Percentiles rank a stretch among this genome's conserved stretches.
These are phyloP conservation scores for Scolopax bukidnonensis DNA, from an alignment of 2,797 vertebrate genomes.

Conservation along the genomic window DNA sequence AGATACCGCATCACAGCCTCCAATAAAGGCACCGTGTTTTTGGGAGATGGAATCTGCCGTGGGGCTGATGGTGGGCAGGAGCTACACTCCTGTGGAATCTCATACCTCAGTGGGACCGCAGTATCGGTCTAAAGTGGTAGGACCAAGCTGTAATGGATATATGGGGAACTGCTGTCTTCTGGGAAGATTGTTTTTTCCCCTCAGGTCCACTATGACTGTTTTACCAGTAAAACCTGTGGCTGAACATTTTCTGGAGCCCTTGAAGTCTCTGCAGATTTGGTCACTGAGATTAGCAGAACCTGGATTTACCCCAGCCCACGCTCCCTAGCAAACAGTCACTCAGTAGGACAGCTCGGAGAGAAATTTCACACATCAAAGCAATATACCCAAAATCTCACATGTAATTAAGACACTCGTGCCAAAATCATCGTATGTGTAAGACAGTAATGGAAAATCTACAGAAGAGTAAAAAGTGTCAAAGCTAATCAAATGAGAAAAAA, in stretches of 20 bases:
- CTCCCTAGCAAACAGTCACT: neutral
- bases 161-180: neutral
- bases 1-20: neutral
- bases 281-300: neutral
- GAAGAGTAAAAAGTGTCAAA: neutral
- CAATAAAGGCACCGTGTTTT: accelerated
- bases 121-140: neutral
- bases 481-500: neutral
- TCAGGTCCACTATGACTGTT: accelerated
- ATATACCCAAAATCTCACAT: accelerated
- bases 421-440: neutral
- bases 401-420: neutral
- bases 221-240: neutral
- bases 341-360: accelerated
- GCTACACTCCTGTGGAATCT: neutral
- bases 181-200: neutral
- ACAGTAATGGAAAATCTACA: neutral
- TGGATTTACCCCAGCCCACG: neutral
- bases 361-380: neutral
- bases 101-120: accelerated
- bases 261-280: neutral
- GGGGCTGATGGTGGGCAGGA: accelerated
- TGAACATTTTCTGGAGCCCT: neutral
- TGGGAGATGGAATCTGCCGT: neutral
- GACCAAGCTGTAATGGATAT: accelerated